These are phyloP conservation scores for Netelia virgata DNA, from an alignment of 2,888 invertebrate species.

Conservation along the genomic window DNA sequence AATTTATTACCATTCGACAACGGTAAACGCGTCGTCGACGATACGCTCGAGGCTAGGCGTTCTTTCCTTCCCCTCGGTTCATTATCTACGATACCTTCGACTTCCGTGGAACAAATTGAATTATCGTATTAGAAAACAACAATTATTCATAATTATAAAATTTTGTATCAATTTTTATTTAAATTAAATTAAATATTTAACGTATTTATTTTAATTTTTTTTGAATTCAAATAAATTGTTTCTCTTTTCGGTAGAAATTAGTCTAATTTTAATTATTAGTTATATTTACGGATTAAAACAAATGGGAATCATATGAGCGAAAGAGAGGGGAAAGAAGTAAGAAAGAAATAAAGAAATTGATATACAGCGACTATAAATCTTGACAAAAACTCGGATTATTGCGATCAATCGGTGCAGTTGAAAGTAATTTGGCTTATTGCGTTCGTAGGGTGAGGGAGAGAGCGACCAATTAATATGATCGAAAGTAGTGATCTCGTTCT, in stretches of 20 bases:
- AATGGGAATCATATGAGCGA: no score
- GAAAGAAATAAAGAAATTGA: neutral
- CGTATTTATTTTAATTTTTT: no score
- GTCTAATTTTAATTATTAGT: no score
- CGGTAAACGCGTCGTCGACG: constrained; percentile 25
- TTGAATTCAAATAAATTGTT: no score
- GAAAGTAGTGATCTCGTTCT: constrained; percentile 58
- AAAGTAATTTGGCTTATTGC: constrained; percentile 47
- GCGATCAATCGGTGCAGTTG: constrained; percentile 20
- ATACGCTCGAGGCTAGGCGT: no score
- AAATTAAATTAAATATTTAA: no score
- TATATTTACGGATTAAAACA: no score
- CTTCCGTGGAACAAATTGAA: constrained; percentile 15
- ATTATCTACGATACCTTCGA: constrained; percentile 12
- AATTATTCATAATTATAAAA: no score
- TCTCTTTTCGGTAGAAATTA: no score
- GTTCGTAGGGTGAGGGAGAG: constrained; percentile 2
- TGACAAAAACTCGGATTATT: constrained; percentile 25
- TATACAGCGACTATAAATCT: constrained; percentile 19
- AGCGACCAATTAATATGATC: constrained; percentile 62
- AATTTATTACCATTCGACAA: constrained; percentile 24
- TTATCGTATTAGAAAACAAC: neutral
- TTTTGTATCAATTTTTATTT: no score
- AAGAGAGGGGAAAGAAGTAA: no score
- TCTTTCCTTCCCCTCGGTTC: no score